Evolutionary conservation across 1,140 invertebrate species (phyloP), one percentile per base, ranked within the genome.

Genomic region (Apolygus lucorum): DNA sequence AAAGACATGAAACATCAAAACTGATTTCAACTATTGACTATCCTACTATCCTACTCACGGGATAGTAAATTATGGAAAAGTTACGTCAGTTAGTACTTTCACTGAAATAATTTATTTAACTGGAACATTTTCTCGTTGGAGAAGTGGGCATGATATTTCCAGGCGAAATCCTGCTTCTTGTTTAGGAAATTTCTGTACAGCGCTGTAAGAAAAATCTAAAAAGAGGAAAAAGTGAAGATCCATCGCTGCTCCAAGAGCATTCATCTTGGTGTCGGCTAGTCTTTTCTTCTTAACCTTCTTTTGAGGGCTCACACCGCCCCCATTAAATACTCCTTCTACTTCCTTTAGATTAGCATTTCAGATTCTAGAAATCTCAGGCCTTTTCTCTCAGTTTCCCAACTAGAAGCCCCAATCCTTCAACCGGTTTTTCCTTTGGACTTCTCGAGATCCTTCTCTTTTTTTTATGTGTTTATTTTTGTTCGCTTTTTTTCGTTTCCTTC

Each of bases 331-430:
- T 14, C 54, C 54, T 21, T 59, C 22, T 59, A 8, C 17, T 11
- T 59, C 22, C 54, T 21, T 59, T 59, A 59, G 54, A 59, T 59
- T 59, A 59, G 54, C 54, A 59, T 59, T 59, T 59, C 54, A 59
- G 54, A 59, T 59, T 59, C 22, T 59, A 11, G 54, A 59, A 59
- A 59, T 59, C 54, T 59, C 11, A 11, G 54, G 13, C 54, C 54
- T 59, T 59, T 24, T 8, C 54, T 59, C 34, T 8, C 34, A 11
- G n/a, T n/a, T n/a, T n/a, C n/a, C n/a, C n/a, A n/a, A n/a, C n/a
- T n/a, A n/a, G n/a, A n/a, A n/a, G n/a, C 34, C 8, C 8, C 34
- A 49, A 59, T 17, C 54, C 54, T 59, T 59, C 54, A 14, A 14
- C 54, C 13, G 2, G 11, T 59, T 59, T 24, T 24, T 24, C 22